A percentile compares a stretch with the other conserved stretches of the same genome.
Conservation (phyloP, 2,797 vertebrate genomes). For the Scolopax bukidnonensis region DNA sequence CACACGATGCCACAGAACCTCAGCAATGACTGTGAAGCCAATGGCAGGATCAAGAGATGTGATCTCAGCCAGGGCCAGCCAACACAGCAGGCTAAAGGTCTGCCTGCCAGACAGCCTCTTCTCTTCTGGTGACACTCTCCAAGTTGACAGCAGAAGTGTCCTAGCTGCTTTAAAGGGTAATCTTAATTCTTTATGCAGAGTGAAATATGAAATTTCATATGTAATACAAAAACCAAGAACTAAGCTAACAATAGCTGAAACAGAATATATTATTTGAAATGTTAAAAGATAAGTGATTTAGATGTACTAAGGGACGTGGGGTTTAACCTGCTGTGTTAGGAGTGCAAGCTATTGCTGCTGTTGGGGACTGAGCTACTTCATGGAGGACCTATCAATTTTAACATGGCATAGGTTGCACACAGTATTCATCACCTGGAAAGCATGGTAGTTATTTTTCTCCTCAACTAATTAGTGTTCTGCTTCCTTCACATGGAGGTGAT, state of each 20-base stretch:
- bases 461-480: background rate
- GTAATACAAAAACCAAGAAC: background rate
- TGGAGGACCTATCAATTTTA: background rate
- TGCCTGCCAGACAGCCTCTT: background rate
- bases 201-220: background rate
- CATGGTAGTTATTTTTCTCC: background rate
- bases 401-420: too few species aligned
- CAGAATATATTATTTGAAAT: background rate
- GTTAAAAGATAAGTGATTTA: background rate
- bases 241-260: background rate
- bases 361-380: background rate
- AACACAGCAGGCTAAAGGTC: background rate
- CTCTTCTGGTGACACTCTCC: background rate
- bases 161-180: background rate
- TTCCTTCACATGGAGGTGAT: background rate
- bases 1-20: background rate
- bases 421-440: background rate
- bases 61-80: background rate
- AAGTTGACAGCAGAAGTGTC: background rate
- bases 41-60: background rate
- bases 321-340: background rate
- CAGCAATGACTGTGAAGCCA: fast-evolving
- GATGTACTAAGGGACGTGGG: background rate
- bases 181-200: background rate
- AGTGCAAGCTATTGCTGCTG: background rate